Evolutionary conservation across 2,113 vertebrate species (phyloP).

Genomic region (Cairina moschata): DNA sequence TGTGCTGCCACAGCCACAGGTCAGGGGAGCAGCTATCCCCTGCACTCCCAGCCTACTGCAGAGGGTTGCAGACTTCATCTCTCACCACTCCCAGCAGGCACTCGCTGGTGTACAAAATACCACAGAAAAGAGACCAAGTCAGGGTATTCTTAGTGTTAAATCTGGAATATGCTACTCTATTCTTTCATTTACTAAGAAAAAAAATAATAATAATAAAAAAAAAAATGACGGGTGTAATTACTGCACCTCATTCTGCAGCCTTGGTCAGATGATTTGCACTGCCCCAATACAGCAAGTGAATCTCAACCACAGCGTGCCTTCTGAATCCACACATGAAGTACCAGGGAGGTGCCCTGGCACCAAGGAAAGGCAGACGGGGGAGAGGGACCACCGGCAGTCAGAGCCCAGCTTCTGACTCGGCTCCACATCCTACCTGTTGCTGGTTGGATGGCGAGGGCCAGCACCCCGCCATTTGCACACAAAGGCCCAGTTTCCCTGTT

Average conservation of each 20-base stretch:
- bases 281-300: background rate
- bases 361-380: background rate
- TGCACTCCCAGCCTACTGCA: background rate
- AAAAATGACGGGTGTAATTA: background rate
- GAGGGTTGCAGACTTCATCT: background rate
- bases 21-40: background rate
- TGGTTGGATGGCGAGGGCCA: background rate
- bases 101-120: background rate
- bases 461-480: background rate
- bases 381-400: background rate
- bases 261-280: background rate
- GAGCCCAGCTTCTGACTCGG: background rate
- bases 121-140: background rate
- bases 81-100: accelerated
- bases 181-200: background rate
- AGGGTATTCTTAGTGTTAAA: background rate
- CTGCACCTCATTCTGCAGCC: background rate
- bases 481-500: background rate
- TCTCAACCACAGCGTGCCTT: background rate
- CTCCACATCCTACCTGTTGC: accelerated
- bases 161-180: background rate
- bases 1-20: background rate
- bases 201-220: background rate
- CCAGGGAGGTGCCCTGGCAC: background rate
- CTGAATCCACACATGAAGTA: background rate